Evolutionary conservation across 2,113 vertebrate genomes (phyloP).

Genomic region (Equus przewalskii): DNA sequence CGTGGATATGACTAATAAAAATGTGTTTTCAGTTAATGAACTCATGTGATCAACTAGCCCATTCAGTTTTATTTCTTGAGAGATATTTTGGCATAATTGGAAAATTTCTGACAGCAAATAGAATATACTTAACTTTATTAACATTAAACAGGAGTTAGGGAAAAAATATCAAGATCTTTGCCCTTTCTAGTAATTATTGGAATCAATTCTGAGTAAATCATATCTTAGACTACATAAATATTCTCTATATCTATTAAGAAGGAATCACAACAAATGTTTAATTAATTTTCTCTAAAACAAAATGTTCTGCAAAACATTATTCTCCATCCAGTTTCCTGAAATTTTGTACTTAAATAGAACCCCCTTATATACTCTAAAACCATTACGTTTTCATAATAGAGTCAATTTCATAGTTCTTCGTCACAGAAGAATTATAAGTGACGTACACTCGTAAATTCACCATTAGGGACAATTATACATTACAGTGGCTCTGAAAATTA

Average conservation of each 20-base stretch:
- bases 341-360: background rate
- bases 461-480: background rate
- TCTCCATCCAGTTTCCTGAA: background rate
- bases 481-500: background rate
- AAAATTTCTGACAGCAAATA: background rate
- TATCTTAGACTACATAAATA: background rate
- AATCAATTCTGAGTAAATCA: background rate
- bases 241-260: background rate
- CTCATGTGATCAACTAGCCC: background rate
- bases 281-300: conserved; percentile 40
- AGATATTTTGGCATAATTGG: background rate
- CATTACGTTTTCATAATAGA: background rate
- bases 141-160: background rate
- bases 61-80: background rate
- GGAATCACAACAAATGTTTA: background rate
- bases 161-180: background rate
- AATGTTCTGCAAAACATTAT: background rate
- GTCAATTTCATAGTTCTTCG: background rate
- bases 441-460: conserved; percentile 41
- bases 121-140: background rate
- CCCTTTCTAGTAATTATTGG: background rate
- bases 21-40: background rate
- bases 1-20: background rate
- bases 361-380: background rate
- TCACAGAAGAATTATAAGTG: background rate